These are phyloP conservation scores for Rhinolophus ferrumequinum DNA, from an alignment of 2,113 vertebrate species.

Conservation along the genomic window DNA sequence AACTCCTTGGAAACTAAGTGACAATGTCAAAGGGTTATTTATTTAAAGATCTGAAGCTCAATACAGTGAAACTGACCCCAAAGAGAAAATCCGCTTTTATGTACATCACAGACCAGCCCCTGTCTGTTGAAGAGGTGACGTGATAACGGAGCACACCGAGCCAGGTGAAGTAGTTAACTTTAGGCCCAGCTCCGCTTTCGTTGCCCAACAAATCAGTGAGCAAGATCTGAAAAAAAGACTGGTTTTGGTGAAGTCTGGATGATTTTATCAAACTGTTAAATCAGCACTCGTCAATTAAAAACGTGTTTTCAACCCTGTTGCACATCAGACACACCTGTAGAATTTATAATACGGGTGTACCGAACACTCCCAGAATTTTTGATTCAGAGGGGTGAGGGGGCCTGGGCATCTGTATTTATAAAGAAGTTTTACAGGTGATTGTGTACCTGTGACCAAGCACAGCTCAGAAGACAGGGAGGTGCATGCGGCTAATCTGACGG, in stretches of 20 bases:
- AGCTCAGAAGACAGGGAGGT: background rate
- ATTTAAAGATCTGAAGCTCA: background rate
- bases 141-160: background rate
- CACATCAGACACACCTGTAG: background rate
- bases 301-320: no score
- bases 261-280: background rate
- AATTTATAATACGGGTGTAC: no score
- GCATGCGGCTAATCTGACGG: fast-evolving
- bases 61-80: background rate
- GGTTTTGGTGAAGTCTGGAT: background rate
- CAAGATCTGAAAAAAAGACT: background rate
- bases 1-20: no score
- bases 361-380: background rate
- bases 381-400: background rate
- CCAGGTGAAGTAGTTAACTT: background rate
- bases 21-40: background rate
- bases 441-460: background rate
- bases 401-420: no score
- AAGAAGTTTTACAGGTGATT: background rate
- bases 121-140: no score
- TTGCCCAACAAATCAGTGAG: background rate
- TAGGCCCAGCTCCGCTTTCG: fast-evolving
- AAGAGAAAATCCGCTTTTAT: background rate
- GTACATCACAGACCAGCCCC: background rate
- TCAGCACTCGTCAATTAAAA: background rate